A percentile compares a stretch with the other conserved stretches of the same genome.
phyloP scores from a whole-genome alignment of 2,888 invertebrate species.

The Camptogramma bilineatum region DNA sequence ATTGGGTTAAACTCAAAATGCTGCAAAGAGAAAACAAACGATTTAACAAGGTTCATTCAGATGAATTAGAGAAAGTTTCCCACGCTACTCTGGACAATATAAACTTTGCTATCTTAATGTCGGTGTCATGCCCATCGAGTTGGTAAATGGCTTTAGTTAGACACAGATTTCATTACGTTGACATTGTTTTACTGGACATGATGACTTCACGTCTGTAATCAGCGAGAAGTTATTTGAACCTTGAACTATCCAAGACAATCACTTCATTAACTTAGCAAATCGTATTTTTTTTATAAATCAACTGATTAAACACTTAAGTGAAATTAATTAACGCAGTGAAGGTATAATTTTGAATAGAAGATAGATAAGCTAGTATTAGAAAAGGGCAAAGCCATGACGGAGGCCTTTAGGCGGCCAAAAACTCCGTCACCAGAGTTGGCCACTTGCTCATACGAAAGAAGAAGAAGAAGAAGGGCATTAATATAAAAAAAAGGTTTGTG shows the following conservation, averaged over 20 bases:
- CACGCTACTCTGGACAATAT: constrained; percentile 56
- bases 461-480: too few relatives aligned
- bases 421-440: too few relatives aligned
- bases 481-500: too few relatives aligned
- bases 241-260: constrained; percentile 29
- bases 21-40: constrained; percentile 65
- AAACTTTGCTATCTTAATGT: constrained; percentile 46
- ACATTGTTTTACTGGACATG: constrained; percentile 32
- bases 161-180: constrained; percentile 36
- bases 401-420: too few relatives aligned
- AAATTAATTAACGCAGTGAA: neutral
- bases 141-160: constrained; percentile 33
- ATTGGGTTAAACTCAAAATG: constrained; percentile 91
- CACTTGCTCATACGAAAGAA: too few relatives aligned
- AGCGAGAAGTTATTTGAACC: constrained; percentile 9
- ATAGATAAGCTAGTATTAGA: too few relatives aligned
- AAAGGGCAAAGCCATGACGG: too few relatives aligned
- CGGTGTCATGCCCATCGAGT: constrained; percentile 47
- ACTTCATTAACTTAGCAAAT: constrained; percentile 30
- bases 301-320: constrained; percentile 30
- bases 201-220: constrained; percentile 11
- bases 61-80: constrained; percentile 55
- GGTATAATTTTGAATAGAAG: neutral
- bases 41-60: constrained; percentile 20
- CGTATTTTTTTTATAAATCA: constrained; percentile 13